Evolutionary conservation across 2,888 invertebrate species (phyloP), one percentile per base, ranked within the genome.

Genomic region (Carterocephalus palaemon): DNA sequence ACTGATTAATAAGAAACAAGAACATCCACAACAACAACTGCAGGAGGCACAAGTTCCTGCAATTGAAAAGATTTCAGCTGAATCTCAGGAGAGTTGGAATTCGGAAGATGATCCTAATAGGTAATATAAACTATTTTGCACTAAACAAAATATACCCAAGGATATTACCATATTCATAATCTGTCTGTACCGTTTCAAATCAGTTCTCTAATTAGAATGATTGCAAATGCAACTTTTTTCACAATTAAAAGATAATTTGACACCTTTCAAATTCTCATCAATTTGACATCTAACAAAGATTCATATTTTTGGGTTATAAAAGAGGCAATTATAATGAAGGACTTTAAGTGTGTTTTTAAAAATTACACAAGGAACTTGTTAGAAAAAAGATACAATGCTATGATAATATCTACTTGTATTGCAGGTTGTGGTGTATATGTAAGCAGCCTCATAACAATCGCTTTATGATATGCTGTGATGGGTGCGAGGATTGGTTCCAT

Each of bases 381-480:
- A 26, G 7, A 4, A 26, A 4, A 26, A 26, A 26, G n/a, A n/a
- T n/a, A n/a, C n/a, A 5, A 8, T 32, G 4, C 12, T 12, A 32
- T 23, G n/a, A 13, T 3, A 15, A 15, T 40, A 10, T 31, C 6
- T 8, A 31, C 7, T 28, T 16, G 12, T 6, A 10, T 54, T 70
- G 28, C 54, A 90, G 95, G 69, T 83, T 97, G 39, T 98, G 98
- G 97, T 98, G 98, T 75, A 94, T 98, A 68, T 98, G 98, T 70
- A 93, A 93, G 59, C 95, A 96, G 68, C 98, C 98, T 0, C 97
- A 97, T 73, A 96, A 97, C 64, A 96, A 97, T 76, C 89, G 97
- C 40, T 98, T 98, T 71, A 98, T 98, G 98, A 98, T 98, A 62
- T 96, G 96, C 74, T 98, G 98, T 75, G 98, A 98, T 75, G 90